These are phyloP conservation scores for Atta texana DNA, from an alignment of 1,140 invertebrate species.

Conservation along the genomic window DNA sequence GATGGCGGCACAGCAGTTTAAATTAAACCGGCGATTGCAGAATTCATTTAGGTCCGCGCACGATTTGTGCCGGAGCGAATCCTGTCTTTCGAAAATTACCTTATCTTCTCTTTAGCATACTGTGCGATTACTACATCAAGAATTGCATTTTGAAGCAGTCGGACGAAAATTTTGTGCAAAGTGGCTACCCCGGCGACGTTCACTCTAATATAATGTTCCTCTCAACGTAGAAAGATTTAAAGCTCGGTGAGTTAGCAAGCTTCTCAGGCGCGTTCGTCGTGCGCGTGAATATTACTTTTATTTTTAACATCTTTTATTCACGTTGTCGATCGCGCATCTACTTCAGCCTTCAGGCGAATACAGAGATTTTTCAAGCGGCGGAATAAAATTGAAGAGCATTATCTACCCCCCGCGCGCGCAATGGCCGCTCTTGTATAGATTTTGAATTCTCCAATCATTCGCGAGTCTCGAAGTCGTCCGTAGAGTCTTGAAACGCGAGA, in stretches of 20 bases:
- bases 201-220: slow-evolving; percentile 38
- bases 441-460: slow-evolving; percentile 65
- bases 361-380: slow-evolving; percentile 31
- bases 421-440: slow-evolving; percentile 28
- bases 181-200: slow-evolving; percentile 41
- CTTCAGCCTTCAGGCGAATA: slow-evolving; percentile 25
- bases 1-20: slow-evolving; percentile 42
- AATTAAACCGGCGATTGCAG: slow-evolving; percentile 47
- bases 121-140: slow-evolving; percentile 21
- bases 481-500: slow-evolving; percentile 55
- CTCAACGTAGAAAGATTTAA: slow-evolving; percentile 34
- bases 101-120: slow-evolving; percentile 44
- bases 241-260: slow-evolving; percentile 33
- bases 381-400: slow-evolving; percentile 59
- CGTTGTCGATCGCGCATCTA: slow-evolving; percentile 35
- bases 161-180: slow-evolving; percentile 48
- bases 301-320: slow-evolving; percentile 64
- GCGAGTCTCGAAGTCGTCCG: slow-evolving; percentile 47
- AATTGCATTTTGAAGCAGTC: slow-evolving; percentile 45
- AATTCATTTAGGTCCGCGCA: slow-evolving; percentile 47
- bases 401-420: slow-evolving; percentile 21
- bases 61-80: slow-evolving; percentile 21
- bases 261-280: slow-evolving; percentile 6
- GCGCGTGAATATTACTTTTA: slow-evolving; percentile 51
- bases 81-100: slow-evolving; percentile 27